Base-by-base conservation (phyloP, 1,140 invertebrate species). In the Papilio polyxenes region DNA sequence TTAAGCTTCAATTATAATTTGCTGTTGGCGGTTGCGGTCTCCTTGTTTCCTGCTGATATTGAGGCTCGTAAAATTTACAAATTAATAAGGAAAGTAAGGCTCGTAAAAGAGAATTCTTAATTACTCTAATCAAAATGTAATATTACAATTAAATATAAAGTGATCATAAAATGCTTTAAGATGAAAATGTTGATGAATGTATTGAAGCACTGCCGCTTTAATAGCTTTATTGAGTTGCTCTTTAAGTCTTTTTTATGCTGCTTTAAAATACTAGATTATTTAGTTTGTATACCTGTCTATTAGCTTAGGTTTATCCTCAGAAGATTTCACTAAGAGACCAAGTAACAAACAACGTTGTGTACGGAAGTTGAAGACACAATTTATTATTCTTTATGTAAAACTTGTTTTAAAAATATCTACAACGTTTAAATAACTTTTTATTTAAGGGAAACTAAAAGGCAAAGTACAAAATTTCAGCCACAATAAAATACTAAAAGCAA, bases 101-200 rank as follows among this genome's bases (percentile, higher is more conserved):
- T 23, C 62, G 62, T 65, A 31, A 65, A 72, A 65, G 65, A 72
- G 31, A 72, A 72, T 72, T 7, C 31, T 40, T 37, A 72, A 72
- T 72, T 13, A 72, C 31, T 72, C 65, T 72, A 72, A 72, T 72
- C 65, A 72, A 72, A 72, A 72, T 72, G 31, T 72, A 72, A 72
- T 72, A 37, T 72, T 37, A 37, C 37, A 72, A 72, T 72, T 72
- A 72, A 31, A 23, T 40, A 72, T 72, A 15, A 37, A 31, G 23
- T 3, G 15, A 7, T 37, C 11, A 72, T 72, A 72, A 72, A 72
- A 72, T 17, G 11, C 5, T 7, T 72, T 59, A 59, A 51, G 49
- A 51, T 11, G 23, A 15, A 15, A 15, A 40, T 37, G 13, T 40
- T 72, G 65, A 31, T 40, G 65, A 59, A 20, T 59, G 17, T 20